Evolutionary conservation across 2,888 invertebrate genomes (phyloP).

Genomic region (Oscheius sp.): DNA sequence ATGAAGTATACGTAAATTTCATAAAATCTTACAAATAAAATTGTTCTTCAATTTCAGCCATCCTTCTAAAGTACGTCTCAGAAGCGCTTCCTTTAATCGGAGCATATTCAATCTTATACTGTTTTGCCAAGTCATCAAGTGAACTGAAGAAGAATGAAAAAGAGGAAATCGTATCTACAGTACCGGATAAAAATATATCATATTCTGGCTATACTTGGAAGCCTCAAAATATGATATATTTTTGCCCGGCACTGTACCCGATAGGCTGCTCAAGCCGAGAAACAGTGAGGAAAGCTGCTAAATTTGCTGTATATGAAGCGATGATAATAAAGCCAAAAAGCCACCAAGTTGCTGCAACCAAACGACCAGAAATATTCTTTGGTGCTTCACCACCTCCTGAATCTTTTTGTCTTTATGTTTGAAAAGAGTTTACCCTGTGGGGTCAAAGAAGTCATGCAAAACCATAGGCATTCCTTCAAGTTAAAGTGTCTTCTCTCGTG

Average conservation of each 20-base stretch:
- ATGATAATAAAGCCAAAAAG: constrained; percentile 97
- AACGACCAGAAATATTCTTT: constrained; percentile 90
- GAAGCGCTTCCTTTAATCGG: constrained; percentile 87
- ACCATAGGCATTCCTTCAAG: constrained; percentile 95
- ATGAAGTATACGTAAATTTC: constrained; percentile 25
- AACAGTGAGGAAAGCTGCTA: constrained; percentile 91
- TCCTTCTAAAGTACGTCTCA: constrained; percentile 91
- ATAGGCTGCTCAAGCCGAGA: constrained; percentile 72
- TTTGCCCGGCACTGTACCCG: constrained; percentile 37
- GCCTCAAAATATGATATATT: background rate
- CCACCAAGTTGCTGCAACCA: constrained; percentile 95
- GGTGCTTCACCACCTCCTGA: constrained; percentile 91
- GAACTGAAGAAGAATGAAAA: no score
- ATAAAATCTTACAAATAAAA: constrained; percentile 84
- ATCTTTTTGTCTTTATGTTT: background rate
- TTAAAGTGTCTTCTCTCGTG: constrained; percentile 85
- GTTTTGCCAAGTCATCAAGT: constrained; percentile 90
- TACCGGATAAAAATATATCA: background rate
- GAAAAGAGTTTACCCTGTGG: constrained; percentile 77
- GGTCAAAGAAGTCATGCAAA: constrained; percentile 96
- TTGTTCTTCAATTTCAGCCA: constrained; percentile 91
- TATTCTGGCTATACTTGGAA: no score
- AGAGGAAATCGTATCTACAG: no score
- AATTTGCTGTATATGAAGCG: constrained; percentile 96
- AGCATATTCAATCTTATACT: constrained; percentile 94